Percentiles rank a stretch among this genome's conserved stretches.
Evolutionary conservation across 2,888 invertebrate species (phyloP).

Genomic region (Clivina fossor): DNA sequence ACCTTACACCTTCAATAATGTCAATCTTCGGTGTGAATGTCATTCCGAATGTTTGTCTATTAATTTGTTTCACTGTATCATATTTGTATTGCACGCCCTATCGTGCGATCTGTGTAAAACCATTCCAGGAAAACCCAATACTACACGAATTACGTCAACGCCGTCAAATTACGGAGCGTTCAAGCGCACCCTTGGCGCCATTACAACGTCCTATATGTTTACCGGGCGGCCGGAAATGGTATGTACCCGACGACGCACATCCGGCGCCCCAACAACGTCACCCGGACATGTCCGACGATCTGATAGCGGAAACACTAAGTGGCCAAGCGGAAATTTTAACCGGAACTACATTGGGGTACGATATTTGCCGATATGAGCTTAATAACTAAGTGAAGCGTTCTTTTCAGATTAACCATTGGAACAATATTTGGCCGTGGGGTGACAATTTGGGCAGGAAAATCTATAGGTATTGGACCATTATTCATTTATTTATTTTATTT

Average conservation of each 20-base stretch:
- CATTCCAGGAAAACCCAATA: constrained; percentile 52
- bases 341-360: constrained; percentile 83
- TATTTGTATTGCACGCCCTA: no score
- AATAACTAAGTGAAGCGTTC: constrained; percentile 35
- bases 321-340: constrained; percentile 84
- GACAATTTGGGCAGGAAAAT: constrained; percentile 55
- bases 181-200: constrained; percentile 59
- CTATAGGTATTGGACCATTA: constrained; percentile 56
- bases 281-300: constrained; percentile 77
- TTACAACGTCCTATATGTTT: constrained; percentile 72
- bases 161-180: constrained; percentile 56
- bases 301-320: constrained; percentile 82
- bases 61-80: no score
- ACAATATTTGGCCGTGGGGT: constrained; percentile 64
- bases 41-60: no score
- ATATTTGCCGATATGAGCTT: constrained; percentile 36
- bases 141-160: constrained; percentile 53
- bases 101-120: neutral
- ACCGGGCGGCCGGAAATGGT: constrained; percentile 78
- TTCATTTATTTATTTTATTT: neutral
- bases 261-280: constrained; percentile 42
- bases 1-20: no score
- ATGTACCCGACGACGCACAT: constrained; percentile 75
- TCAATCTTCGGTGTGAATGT: no score
- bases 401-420: constrained; percentile 69